Evolutionary conservation across 2,888 invertebrate genomes (phyloP).

Genomic region (Leptopilina syphax): DNA sequence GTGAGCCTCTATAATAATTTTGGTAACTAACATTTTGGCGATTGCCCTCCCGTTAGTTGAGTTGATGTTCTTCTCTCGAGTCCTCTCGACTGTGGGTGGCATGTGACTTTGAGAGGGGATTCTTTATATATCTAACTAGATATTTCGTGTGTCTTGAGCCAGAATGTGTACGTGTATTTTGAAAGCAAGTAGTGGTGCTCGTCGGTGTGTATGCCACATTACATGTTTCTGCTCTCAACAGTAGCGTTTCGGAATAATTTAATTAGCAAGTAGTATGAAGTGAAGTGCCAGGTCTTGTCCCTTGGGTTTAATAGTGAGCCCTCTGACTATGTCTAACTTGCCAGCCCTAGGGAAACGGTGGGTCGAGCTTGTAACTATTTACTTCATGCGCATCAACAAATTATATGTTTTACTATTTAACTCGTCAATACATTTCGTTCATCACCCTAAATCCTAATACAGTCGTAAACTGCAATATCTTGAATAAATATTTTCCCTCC

Average conservation of each 20-base stretch:
- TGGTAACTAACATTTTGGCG: conserved; percentile 46
- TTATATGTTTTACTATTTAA: conserved; percentile 43
- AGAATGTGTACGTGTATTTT: conserved; percentile 13
- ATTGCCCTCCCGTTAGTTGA: conserved; percentile 42
- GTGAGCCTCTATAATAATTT: conserved; percentile 23
- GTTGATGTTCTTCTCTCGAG: conserved; percentile 24
- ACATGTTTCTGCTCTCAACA: conserved; percentile 48
- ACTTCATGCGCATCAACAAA: conserved; percentile 52
- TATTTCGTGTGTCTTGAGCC: background rate
- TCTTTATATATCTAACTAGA: conserved; percentile 31
- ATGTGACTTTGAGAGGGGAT: conserved; percentile 46
- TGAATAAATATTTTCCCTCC: background rate
- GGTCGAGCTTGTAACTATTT: conserved; percentile 48
- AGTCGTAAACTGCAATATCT: background rate
- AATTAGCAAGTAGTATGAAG: conserved; percentile 69
- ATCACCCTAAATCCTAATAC: conserved; percentile 28
- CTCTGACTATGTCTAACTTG: conserved; percentile 65
- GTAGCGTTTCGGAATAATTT: conserved; percentile 71
- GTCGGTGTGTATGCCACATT: conserved; percentile 27
- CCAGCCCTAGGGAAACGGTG: conserved; percentile 60
- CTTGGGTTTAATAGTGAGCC: conserved; percentile 72
- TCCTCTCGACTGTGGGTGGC: conserved; percentile 45
- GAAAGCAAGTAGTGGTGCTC: conserved; percentile 14
- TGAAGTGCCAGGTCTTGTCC: conserved; percentile 71
- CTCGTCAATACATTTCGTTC: conserved; percentile 1